phyloP scores from a whole-genome alignment of 2,888 invertebrate species.

The Dicycla oo region DNA sequence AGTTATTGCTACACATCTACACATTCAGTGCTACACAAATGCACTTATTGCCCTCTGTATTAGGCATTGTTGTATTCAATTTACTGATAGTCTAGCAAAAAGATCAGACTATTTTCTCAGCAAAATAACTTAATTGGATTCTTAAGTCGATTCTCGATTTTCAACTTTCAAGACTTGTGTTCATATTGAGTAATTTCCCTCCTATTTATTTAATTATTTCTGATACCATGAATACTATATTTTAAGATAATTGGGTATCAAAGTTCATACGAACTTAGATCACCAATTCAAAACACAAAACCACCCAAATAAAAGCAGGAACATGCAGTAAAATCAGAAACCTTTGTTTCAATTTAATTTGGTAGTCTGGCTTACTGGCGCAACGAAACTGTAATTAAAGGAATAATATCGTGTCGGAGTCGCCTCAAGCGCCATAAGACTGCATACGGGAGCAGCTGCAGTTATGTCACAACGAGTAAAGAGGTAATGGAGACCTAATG shows the following conservation, averaged over 20 bases:
- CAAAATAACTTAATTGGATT: not conserved
- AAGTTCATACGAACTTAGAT: not conserved
- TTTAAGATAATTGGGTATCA: too few species aligned
- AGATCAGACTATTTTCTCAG: not conserved
- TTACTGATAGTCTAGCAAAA: not conserved
- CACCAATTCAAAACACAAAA: conserved; percentile 8
- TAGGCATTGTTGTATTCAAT: not conserved
- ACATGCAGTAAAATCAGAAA: conserved; percentile 40
- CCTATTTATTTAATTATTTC: too few species aligned
- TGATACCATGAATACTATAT: too few species aligned
- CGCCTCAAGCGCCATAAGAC: conserved; percentile 69
- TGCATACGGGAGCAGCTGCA: conserved; percentile 69
- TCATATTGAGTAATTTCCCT: too few species aligned
- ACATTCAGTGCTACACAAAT: too few species aligned
- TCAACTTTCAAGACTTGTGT: not conserved
- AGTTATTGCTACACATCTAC: too few species aligned
- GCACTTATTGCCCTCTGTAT: not conserved
- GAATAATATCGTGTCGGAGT: conserved; percentile 72
- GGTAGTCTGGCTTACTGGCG: conserved; percentile 61
- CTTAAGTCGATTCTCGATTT: not conserved
- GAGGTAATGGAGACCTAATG: conserved; percentile 16
- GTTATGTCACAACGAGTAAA: conserved; percentile 58
- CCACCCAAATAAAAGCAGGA: conserved; percentile 2
- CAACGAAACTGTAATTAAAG: conserved; percentile 78
- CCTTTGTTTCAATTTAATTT: conserved; percentile 63